A percentile compares a stretch with the other conserved stretches of the same genome.
Evolutionary conservation across 2,797 vertebrate species (phyloP).

Genomic region (Salarias fasciatus): DNA sequence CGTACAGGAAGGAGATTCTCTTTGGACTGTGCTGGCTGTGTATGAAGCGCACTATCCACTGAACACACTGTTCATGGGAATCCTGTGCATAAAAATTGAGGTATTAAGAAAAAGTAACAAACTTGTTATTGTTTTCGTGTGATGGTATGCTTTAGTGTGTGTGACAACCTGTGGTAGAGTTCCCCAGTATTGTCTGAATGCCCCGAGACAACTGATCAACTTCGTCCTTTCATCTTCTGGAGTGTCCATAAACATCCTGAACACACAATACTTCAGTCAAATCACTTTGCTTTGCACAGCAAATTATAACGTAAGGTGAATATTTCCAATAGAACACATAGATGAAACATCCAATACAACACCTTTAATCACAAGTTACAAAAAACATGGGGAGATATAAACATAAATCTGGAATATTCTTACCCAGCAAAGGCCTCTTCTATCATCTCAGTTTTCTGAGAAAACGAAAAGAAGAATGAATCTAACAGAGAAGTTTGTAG

Average conservation of each 20-base stretch:
- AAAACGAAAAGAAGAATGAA: not conserved
- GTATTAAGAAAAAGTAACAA: not conserved
- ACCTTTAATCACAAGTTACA: no score
- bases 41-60: constrained; percentile 97
- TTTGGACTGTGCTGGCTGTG: constrained; percentile 98
- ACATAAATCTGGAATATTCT: constrained; percentile 51
- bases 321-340: no score
- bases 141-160: not conserved
- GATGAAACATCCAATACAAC: no score
- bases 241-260: constrained; percentile 98
- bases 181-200: constrained; percentile 95
- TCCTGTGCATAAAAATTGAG: constrained; percentile 81
- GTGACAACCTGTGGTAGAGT: constrained; percentile 90
- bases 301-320: no score
- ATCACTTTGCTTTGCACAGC: no score
- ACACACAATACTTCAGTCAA: constrained; percentile 19
- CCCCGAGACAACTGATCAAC: constrained; percentile 93
- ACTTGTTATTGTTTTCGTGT: not conserved
- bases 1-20: constrained; percentile 97
- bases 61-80: constrained; percentile 96
- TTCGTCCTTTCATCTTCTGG: constrained; percentile 97
- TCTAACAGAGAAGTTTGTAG: no score
- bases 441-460: constrained; percentile 96
- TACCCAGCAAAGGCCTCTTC: constrained; percentile 99
- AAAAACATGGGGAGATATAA: no score